A percentile compares a stretch with the other conserved stretches of the same genome.
These are phyloP conservation scores for Prenolepis imparis DNA, from an alignment of 2,888 invertebrate genomes.

Conservation along the genomic window DNA sequence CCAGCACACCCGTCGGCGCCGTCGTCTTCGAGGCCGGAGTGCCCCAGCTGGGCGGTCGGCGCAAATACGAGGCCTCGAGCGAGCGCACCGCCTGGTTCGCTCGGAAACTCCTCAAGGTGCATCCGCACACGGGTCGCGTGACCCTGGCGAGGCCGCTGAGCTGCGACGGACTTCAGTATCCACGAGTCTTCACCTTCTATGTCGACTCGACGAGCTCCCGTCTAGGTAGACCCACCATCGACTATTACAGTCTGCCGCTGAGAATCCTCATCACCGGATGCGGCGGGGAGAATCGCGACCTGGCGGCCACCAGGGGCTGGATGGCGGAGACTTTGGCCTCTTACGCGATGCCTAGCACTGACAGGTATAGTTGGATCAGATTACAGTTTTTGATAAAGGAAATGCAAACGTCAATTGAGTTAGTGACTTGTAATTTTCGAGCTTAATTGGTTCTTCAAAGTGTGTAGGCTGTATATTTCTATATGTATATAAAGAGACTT, in stretches of 20 bases:
- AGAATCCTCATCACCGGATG: conserved; percentile 93
- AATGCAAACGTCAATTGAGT: neutral
- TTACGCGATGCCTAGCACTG: conserved; percentile 94
- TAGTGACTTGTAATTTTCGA: conserved; percentile 5
- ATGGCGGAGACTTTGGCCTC: conserved; percentile 95
- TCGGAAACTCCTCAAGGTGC: conserved; percentile 92
- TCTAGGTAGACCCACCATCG: conserved; percentile 90
- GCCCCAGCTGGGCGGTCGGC: conserved; percentile 92
- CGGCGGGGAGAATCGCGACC: conserved; percentile 89
- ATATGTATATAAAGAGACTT: neutral
- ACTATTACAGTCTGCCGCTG: conserved; percentile 93
- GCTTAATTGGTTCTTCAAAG: neutral
- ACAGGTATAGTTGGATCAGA: conserved; percentile 86
- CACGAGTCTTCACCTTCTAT: conserved; percentile 94
- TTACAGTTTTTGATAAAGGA: neutral
- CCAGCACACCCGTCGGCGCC: conserved; percentile 88
- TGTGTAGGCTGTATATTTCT: neutral
- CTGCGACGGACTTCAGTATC: conserved; percentile 94
- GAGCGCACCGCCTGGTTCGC: conserved; percentile 95
- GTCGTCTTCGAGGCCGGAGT: conserved; percentile 93
- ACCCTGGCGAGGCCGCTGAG: conserved; percentile 91
- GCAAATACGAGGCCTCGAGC: conserved; percentile 92
- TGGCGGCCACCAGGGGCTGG: conserved; percentile 93
- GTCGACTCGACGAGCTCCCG: conserved; percentile 94
- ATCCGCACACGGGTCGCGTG: conserved; percentile 91